These are phyloP conservation scores for Zhengitettix transpicula DNA, from an alignment of 2,888 invertebrate species.

Conservation along the genomic window DNA sequence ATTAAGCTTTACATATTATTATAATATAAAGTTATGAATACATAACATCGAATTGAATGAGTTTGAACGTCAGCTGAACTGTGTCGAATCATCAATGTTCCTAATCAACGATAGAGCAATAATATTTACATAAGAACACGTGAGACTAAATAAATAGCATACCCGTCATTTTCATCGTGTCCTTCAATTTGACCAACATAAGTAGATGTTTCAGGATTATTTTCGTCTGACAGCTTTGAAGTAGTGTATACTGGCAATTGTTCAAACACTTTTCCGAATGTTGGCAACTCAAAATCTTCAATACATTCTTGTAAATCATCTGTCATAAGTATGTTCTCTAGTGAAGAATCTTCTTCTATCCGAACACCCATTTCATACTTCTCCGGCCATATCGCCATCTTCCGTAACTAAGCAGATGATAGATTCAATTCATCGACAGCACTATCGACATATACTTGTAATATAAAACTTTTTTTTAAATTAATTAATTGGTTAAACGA, in stretches of 20 bases:
- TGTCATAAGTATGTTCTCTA: slow-evolving; percentile 29
- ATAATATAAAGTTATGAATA: too few relatives aligned
- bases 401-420: background rate
- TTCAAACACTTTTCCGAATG: slow-evolving; percentile 32
- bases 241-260: slow-evolving; percentile 26
- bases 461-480: too few relatives aligned
- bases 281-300: slow-evolving; percentile 28
- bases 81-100: too few relatives aligned
- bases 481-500: too few relatives aligned
- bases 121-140: background rate
- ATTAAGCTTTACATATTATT: too few relatives aligned
- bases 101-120: background rate
- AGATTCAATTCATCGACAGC: too few relatives aligned
- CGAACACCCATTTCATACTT: slow-evolving; percentile 2
- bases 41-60: too few relatives aligned
- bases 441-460: too few relatives aligned
- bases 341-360: slow-evolving; percentile 10
- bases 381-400: slow-evolving; percentile 5
- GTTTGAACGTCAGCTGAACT: too few relatives aligned
- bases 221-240: slow-evolving; percentile 22
- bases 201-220: slow-evolving; percentile 13
- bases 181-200: slow-evolving; percentile 25
- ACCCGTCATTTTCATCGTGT: slow-evolving; percentile 33
- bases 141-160: slow-evolving; percentile 12
- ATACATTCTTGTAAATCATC: slow-evolving; percentile 36